Base-by-base conservation (phyloP, 2,797 vertebrate genomes). In the Danio choprae region DNA sequence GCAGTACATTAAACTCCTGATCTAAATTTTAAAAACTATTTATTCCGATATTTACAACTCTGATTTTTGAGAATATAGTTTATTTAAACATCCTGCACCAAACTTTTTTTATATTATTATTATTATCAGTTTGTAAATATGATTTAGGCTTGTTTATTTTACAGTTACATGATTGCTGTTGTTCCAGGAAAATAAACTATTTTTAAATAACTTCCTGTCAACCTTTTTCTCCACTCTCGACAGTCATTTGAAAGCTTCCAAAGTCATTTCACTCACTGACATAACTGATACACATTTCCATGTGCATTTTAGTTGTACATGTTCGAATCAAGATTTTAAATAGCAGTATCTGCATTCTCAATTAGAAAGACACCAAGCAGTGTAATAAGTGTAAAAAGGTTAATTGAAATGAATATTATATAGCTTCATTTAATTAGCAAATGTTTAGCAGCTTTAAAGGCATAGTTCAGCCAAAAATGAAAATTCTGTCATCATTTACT, bases 131-230 rank as follows among this genome's bases (percentile, higher is more conserved):
- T 13, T 29, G 29, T 69, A 56, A 50, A 72, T 65, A 48, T 36
- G 41, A 43, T 10, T 46, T 48, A 13, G 43, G 20, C 58, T 56
- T 41, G 15, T 18, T 1, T 13, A 16, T 68, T 74, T 62, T 1
- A 40, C 12, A 6, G 3, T 22, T n/a, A 9, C 11, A 7, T 59
- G 68, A 5, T 51, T 53, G 1, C 18, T 63, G 7, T 55, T 70
- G 43, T 29, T 29, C 20, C 43, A 46, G 9, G 29, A 16, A 77
- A 82, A 62, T 56, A 64, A 40, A 77, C 12, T 0, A 2, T 51
- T 65, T 43, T 53, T 36, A 36, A 72, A 43, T 20, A 40, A 72
- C 55, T 72, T 81, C 20, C 41, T 64, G 48, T 63, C 50, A 51
- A 12, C n/a, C 7, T 64, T 55, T 29, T 71, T n/a, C 13, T 53